Evolutionary conservation across 2,888 invertebrate genomes (phyloP), one percentile per base, ranked within the genome.

Genomic region (Campaea margaritaria): DNA sequence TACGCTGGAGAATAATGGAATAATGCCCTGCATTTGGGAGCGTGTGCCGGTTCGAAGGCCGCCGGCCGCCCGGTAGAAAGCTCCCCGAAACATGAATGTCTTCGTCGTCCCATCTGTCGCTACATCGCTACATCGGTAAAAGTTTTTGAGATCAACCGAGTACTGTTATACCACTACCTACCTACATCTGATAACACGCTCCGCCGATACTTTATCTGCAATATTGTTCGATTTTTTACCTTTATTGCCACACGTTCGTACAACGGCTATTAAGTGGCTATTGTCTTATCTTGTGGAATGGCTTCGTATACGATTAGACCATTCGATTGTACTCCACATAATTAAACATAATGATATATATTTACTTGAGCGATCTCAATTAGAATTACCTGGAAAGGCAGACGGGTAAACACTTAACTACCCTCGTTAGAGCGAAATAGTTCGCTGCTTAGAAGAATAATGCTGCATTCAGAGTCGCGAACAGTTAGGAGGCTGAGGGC

Each of bases 181-280:
- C 21, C 21, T 21, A 78, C 69, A 79, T 79, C 77, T 80, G 89
- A 89, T 90, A 90, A 85, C 79, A 73, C 73, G 54, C 50, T 58
- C 60, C 58, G 57, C 65, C 81, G 81, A 85, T 85, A 83, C 65
- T 81, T 74, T 86, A 89, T 90, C 87, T 76, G 67, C 68, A 84
- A 86, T 85, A 82, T 81, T 83, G 78, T 78, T 83, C 73, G 64
- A 72, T 75, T 71, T 81, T 56, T 75, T 71, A 65, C 67, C 68
- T 74, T 71, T 69, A 72, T 74, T 74, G 73, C 68, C 68, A 72
- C 81, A 83, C 71, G 73, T 78, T 82, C 81, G 75, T 78, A 76
- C 77, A 79, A 83, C 76, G 79, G 78, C 72, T 79, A 31, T 78
- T 70, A 48, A 53, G 41, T 75, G 76, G 77, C 72, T 66, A 82